Evolutionary conservation across 2,888 invertebrate genomes (phyloP).

Genomic region (Podabrus alpinus): DNA sequence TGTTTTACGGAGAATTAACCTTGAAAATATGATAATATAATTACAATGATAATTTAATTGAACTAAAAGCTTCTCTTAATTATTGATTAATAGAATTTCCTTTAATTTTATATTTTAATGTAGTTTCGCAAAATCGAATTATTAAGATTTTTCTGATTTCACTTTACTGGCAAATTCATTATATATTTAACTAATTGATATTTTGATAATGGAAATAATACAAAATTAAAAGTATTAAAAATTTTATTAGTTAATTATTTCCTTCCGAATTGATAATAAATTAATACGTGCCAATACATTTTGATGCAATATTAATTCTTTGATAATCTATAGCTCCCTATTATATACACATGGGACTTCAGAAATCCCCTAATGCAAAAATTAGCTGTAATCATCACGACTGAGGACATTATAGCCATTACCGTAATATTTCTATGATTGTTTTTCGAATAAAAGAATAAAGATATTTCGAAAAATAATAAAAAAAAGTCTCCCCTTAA

Average conservation of each 20-base stretch:
- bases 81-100: conserved; percentile 10
- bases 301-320: not conserved
- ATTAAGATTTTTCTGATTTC: not conserved
- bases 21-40: conserved; percentile 9
- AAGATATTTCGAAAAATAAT: not conserved
- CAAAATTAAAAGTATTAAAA: too few species aligned
- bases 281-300: not conserved
- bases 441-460: not conserved
- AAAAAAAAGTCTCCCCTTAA: not conserved
- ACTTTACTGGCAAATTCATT: not conserved
- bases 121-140: not conserved
- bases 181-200: not conserved
- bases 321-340: not conserved
- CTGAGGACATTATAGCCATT: too few species aligned
- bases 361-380: not conserved
- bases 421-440: not conserved
- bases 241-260: not conserved
- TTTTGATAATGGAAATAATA: too few species aligned
- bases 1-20: conserved; percentile 7
- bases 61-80: conserved; percentile 24
- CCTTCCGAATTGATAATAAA: not conserved
- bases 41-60: conserved; percentile 22
- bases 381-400: not conserved
- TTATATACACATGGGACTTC: not conserved
- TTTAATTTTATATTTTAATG: not conserved